Base-by-base conservation (phyloP, 2,797 vertebrate species). In the Poeciliopsis gracilis region DNA sequence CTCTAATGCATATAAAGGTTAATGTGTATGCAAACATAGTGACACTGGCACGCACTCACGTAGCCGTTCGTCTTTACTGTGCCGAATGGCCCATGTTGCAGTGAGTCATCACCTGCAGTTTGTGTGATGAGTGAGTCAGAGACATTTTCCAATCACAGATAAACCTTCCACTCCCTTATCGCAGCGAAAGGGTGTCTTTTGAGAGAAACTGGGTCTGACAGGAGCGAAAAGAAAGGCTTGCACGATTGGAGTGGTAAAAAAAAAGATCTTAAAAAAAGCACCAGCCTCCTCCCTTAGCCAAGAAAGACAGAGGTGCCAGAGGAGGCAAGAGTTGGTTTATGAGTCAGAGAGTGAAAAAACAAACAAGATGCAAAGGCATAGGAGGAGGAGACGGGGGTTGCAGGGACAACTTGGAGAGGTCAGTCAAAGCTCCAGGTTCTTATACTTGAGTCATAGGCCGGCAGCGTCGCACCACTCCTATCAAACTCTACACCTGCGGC, bases 81-180 rank as follows among this genome's bases (percentile, higher is more conserved):
- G 81, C 79, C 77, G 87, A 93, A 89, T 89, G 89, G 85, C 89
- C 89, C 82, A 76, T 82, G 86, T 86, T 87, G 81, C 81, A 77
- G 70, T 95, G 94, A 95, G 82, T 95, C 95, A 95, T 90, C 88
- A 28, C 81, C 81, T 82, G 82, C 91, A 90, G 84, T 87, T 80
- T 84, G 81, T 84, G 76, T 91, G 80, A 84, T 77, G 63, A 46
- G 82, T 92, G 91, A 93, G 87, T 95, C 94, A 94, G 75, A 84
- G 75, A 88, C 78, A 30, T 83, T 88, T 90, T 90, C 86, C 86
- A 89, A 86, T 87, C 0, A 5, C 85, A 90, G 84, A 90, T 88
- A 85, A 90, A 91, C 87, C 91, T 83, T 91, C 89, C 91, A 87
- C 92, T 91, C 91, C 89, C 86, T 57, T 80, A 88, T 89, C 79